These are phyloP conservation scores for Mallotus villosus DNA, from an alignment of 2,797 vertebrate genomes.

Conservation along the genomic window DNA sequence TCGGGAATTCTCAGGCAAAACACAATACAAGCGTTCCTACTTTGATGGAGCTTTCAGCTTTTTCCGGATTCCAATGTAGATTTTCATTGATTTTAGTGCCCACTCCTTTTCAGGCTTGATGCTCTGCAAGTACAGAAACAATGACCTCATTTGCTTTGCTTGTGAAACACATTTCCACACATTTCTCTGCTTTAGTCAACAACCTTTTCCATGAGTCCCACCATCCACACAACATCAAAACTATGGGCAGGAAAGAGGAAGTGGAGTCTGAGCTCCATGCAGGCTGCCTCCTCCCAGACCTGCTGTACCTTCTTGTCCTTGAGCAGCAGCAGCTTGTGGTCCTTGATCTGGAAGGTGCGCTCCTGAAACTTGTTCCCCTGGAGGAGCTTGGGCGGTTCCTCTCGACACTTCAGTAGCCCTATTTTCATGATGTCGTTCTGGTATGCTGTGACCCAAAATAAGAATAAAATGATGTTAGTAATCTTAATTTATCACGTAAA, in stretches of 20 bases:
- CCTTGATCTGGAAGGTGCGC: slow-evolving; percentile 87
- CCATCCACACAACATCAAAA: background rate
- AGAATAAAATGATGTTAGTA: background rate
- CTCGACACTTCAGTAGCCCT: slow-evolving; percentile 87
- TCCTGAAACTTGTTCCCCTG: slow-evolving; percentile 93
- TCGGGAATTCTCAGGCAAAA: background rate
- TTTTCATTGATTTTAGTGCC: slow-evolving; percentile 86
- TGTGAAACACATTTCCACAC: background rate
- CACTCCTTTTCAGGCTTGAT: slow-evolving; percentile 91
- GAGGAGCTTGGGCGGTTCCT: slow-evolving; percentile 89
- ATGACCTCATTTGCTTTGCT: background rate
- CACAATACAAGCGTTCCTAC: slow-evolving; percentile 66
- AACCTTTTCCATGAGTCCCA: background rate
- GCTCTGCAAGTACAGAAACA: slow-evolving; percentile 70
- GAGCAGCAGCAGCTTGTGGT: slow-evolving; percentile 85
- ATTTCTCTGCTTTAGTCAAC: too few species aligned
- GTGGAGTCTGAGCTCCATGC: too few species aligned
- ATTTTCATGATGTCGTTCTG: slow-evolving; percentile 85
- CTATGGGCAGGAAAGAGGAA: background rate
- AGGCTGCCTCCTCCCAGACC: too few species aligned
- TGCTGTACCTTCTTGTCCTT: slow-evolving; percentile 90
- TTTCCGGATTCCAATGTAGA: slow-evolving; percentile 91
- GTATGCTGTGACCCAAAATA: slow-evolving; percentile 68
- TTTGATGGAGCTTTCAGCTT: slow-evolving; percentile 91
- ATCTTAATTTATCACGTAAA: background rate